Evolutionary conservation across 2,888 invertebrate genomes (phyloP).

Genomic region (Mythimna lalbum): DNA sequence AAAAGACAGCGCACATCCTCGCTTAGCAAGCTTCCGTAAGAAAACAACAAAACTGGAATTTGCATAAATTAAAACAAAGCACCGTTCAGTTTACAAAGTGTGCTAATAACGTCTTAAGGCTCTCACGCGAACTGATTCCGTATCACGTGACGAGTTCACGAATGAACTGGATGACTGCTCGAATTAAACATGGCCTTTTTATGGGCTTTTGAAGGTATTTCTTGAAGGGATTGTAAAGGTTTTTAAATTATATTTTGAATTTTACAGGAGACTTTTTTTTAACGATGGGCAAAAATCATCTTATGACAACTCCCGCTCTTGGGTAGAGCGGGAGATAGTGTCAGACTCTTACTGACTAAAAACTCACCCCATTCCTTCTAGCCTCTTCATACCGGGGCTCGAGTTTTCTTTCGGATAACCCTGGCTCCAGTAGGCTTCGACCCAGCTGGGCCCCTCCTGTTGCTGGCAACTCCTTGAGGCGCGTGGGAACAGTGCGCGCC

Average conservation of each 20-base stretch:
- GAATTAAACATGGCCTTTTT: constrained; percentile 51
- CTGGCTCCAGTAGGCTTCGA: no score
- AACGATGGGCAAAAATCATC: no score
- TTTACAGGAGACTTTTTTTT: no score
- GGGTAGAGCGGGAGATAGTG: no score
- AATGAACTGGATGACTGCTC: constrained; percentile 57
- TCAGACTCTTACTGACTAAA: no score
- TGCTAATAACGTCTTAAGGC: constrained; percentile 81
- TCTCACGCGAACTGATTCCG: constrained; percentile 79
- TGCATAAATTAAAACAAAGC: constrained; percentile 85
- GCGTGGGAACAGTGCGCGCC: no score
- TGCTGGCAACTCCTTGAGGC: no score
- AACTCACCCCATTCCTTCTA: no score
- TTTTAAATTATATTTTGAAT: not conserved
- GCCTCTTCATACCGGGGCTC: no score
- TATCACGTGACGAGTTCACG: constrained; percentile 74
- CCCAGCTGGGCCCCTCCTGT: no score
- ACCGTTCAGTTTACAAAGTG: constrained; percentile 80
- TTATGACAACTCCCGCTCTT: no score
- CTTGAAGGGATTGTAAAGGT: not conserved
- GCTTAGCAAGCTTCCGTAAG: constrained; percentile 78
- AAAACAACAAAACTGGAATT: constrained; percentile 87
- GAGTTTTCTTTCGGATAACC: no score
- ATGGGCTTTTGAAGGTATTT: constrained; percentile 6
- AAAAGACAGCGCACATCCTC: constrained; percentile 70